phyloP scores from a whole-genome alignment of 1,140 invertebrate genomes.

The Saxidomus purpurata region DNA sequence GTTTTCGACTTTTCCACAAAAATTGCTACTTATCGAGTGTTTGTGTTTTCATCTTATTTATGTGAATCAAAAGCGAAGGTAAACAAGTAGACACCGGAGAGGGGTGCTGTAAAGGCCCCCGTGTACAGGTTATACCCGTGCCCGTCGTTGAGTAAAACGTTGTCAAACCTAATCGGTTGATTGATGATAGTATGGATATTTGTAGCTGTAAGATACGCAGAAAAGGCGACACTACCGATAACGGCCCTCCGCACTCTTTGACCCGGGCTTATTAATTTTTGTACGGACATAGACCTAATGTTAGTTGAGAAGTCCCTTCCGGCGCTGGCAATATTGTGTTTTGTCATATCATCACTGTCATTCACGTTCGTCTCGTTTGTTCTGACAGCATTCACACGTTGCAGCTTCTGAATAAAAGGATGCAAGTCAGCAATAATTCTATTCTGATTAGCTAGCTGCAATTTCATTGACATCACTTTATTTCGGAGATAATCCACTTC shows the following conservation, averaged over 20 bases:
- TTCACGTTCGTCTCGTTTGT: neutral
- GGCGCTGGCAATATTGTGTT: neutral
- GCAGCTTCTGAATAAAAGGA: neutral
- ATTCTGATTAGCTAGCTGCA: neutral
- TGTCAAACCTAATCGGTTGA: slow-evolving; percentile 4
- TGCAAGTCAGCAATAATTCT: neutral
- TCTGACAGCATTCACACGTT: neutral
- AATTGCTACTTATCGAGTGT: no score
- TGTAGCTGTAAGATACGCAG: neutral
- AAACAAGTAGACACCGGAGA: slow-evolving; percentile 32
- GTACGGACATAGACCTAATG: neutral
- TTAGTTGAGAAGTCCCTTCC: neutral
- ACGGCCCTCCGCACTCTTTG: neutral
- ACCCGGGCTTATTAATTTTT: neutral
- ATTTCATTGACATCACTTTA: neutral
- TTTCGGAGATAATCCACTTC: neutral
- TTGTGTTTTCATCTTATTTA: no score
- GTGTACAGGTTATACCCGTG: neutral
- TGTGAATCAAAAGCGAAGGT: slow-evolving; percentile 2
- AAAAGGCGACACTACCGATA: neutral
- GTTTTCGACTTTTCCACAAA: no score
- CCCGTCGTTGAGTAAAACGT: slow-evolving; percentile 25
- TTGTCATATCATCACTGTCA: neutral
- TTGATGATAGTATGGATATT: neutral
- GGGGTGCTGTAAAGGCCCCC: slow-evolving; percentile 20